Conservation (phyloP, 1,140 invertebrate genomes). For the Ooceraea biroi region DNA sequence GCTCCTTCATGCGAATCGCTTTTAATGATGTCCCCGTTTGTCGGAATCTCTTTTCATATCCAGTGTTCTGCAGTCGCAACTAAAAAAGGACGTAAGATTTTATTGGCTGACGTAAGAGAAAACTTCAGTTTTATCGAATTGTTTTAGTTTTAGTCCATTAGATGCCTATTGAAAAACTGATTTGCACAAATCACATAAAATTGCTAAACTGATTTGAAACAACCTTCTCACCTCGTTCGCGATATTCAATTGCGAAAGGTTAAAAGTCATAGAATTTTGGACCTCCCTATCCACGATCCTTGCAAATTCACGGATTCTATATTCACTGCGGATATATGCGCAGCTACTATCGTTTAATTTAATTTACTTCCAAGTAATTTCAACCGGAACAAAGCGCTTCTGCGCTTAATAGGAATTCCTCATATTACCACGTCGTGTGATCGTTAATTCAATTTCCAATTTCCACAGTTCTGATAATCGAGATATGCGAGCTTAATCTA, state of each 20-base stretch:
- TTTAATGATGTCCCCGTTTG: not conserved
- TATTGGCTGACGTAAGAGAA: not conserved
- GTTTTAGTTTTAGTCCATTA: not conserved
- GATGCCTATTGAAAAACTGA: not conserved
- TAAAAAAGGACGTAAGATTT: not conserved
- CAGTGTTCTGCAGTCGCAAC: not conserved
- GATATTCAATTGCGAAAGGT: constrained; percentile 6
- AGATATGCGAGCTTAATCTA: constrained; percentile 16
- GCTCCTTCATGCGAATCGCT: not conserved
- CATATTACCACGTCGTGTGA: constrained; percentile 26
- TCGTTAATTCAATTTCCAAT: constrained; percentile 49
- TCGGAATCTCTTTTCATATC: not conserved
- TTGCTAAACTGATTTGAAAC: not conserved
- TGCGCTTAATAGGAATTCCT: constrained; percentile 37
- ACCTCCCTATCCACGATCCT: constrained; percentile 18
- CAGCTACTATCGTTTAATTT: constrained; percentile 48
- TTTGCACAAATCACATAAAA: not conserved
- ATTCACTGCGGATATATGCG: constrained; percentile 21
- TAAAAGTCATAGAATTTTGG: constrained; percentile 31
- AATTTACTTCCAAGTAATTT: constrained; percentile 55
- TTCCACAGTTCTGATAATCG: constrained; percentile 14
- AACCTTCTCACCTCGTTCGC: not conserved
- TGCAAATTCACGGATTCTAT: not conserved
- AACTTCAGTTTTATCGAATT: not conserved
- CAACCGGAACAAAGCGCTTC: constrained; percentile 34